Evolutionary conservation across 64 coral and sea anemone species (phyloP).

Genomic region (Dendronephthya gigantea): DNA sequence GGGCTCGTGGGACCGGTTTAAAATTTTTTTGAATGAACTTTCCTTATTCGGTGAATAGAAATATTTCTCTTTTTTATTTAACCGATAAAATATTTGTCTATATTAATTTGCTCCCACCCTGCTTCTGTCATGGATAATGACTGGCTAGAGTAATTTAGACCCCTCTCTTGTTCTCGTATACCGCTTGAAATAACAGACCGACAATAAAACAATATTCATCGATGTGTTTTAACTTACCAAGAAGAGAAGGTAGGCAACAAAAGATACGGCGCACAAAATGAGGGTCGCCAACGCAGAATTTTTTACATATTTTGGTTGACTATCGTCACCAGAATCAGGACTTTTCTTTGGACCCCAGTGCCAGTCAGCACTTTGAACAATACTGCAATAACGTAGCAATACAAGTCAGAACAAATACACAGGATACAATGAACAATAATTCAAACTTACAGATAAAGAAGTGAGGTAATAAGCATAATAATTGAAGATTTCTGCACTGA

Average conservation of each 20-base stretch:
- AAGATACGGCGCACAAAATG: conserved; percentile 72
- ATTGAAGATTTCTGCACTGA: conserved; percentile 63
- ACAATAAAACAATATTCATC: no score
- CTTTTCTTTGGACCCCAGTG: conserved; percentile 61
- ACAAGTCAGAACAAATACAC: background rate
- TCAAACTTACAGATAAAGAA: conserved; percentile 96
- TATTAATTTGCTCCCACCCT: no score
- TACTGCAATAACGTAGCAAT: conserved; percentile 29
- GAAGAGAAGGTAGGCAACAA: conserved; percentile 73
- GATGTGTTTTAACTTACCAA: conserved; percentile 71
- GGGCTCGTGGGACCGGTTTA: no score
- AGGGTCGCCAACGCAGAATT: conserved; percentile 82
- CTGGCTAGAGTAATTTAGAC: no score
- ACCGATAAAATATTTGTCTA: no score
- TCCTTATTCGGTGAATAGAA: no score
- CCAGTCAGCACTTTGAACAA: no score
- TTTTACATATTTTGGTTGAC: conserved; percentile 68
- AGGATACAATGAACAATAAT: background rate
- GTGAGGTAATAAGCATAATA: conserved; percentile 75
- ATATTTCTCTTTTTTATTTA: no score
- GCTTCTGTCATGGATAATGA: no score
- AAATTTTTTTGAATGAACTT: no score
- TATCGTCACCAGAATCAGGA: background rate
- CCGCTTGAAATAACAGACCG: no score
- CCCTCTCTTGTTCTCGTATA: no score